These are phyloP conservation scores for Tetraodon nigroviridis DNA, from an alignment of 2,113 vertebrate genomes.

Conservation along the genomic window DNA sequence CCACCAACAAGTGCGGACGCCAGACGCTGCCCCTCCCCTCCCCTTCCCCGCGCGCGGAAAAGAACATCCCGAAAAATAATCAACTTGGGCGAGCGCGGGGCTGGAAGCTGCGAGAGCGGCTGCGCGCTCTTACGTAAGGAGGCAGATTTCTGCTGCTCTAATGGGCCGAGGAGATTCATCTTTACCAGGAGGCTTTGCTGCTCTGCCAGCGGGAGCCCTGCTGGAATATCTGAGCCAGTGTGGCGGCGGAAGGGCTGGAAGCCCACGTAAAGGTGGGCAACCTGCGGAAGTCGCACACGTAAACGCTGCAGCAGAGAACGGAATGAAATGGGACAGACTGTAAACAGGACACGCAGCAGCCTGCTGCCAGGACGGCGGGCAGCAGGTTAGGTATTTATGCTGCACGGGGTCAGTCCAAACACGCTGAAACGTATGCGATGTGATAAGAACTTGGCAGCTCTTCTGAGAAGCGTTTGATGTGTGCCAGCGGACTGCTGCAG, in stretches of 20 bases:
- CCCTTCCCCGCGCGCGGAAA: background rate
- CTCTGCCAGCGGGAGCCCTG: slow-evolving; percentile 21
- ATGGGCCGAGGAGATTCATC: slow-evolving; percentile 42
- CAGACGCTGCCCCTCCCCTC: background rate
- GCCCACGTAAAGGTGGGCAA: slow-evolving; percentile 12
- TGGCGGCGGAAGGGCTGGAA: slow-evolving; percentile 33
- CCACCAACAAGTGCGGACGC: slow-evolving; percentile 32
- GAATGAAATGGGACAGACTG: too few relatives aligned
- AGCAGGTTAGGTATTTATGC: too few relatives aligned
- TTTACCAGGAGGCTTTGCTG: slow-evolving; percentile 32
- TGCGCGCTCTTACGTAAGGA: slow-evolving; percentile 38
- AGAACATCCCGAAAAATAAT: slow-evolving; percentile 16
- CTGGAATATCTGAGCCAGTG: slow-evolving; percentile 30
- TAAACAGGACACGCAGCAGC: background rate
- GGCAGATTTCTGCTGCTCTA: slow-evolving; percentile 44
- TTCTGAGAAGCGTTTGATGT: slow-evolving; percentile 8
- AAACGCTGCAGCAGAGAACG: too few relatives aligned
- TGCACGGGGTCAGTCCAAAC: too few relatives aligned
- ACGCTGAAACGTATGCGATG: background rate
- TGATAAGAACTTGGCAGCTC: background rate
- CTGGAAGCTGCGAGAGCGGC: slow-evolving; percentile 27
- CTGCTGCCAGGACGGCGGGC: background rate
- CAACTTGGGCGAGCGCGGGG: slow-evolving; percentile 9
- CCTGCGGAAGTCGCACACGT: background rate
- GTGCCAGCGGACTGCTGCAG: slow-evolving; percentile 5